phyloP scores from a whole-genome alignment of 2,888 invertebrate genomes.

The Stenoptilia bipunctidactyla region DNA sequence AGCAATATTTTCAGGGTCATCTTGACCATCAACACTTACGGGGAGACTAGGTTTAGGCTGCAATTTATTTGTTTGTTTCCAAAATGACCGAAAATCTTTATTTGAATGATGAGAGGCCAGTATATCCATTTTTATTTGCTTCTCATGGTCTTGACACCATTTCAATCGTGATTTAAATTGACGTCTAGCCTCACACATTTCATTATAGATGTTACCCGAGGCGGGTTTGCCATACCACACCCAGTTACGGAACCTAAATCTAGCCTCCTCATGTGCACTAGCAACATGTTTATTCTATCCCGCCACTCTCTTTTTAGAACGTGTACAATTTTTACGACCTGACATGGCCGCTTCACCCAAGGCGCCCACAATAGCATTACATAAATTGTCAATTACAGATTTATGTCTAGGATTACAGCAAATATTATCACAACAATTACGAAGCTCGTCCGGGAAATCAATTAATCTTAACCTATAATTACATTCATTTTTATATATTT shows the following conservation, averaged over 20 bases:
- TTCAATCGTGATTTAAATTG: constrained; percentile 13
- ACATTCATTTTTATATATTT: background rate
- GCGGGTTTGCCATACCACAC: constrained; percentile 9
- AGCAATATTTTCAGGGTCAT: constrained; percentile 5
- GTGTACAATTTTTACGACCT: background rate
- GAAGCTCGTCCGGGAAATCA: background rate
- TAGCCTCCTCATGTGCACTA: constrained; percentile 13
- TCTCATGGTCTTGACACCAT: constrained; percentile 10
- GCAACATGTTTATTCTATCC: constrained; percentile 18
- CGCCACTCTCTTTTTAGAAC: background rate
- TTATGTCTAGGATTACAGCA: constrained; percentile 10
- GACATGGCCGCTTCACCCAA: constrained; percentile 6
- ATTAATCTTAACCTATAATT: background rate
- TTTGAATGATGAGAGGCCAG: constrained; percentile 7
- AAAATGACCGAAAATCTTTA: constrained; percentile 10
- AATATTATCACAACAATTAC: background rate
- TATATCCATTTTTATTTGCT: constrained; percentile 11
- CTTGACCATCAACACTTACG: constrained; percentile 9
- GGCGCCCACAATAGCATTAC: constrained; percentile 10
- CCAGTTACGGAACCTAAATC: constrained; percentile 13
- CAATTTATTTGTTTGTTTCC: constrained; percentile 10
- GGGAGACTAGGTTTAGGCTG: constrained; percentile 7
- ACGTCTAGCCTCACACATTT: constrained; percentile 8
- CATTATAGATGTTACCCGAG: constrained; percentile 4
- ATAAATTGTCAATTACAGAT: constrained; percentile 11